Conservation (phyloP, 2,797 vertebrate genomes). For the Catharus ustulatus region DNA sequence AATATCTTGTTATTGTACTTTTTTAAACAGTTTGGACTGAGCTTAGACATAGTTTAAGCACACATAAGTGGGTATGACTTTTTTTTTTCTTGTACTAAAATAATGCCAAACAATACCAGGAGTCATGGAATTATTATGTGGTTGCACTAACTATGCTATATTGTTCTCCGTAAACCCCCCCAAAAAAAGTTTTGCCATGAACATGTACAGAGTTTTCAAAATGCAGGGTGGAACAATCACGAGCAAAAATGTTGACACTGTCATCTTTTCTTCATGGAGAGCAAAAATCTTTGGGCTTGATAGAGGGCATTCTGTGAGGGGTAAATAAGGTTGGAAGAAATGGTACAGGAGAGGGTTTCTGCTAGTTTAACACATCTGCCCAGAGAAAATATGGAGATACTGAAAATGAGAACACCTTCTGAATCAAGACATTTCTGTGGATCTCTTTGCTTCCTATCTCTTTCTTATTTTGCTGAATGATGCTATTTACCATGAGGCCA, state of each 20-base stretch:
- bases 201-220: background rate
- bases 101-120: background rate
- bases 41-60: background rate
- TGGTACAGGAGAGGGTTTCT: background rate
- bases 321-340: background rate
- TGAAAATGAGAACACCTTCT: background rate
- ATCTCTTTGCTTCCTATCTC: background rate
- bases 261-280: background rate
- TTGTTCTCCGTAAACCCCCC: background rate
- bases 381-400: background rate
- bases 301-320: background rate
- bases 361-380: background rate
- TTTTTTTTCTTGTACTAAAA: background rate
- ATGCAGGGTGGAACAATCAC: background rate
- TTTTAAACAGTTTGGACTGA: background rate
- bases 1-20: background rate
- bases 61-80: background rate
- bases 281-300: background rate
- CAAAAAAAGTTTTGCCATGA: fast-evolving
- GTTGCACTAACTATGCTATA: background rate
- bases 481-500: background rate
- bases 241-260: background rate
- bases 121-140: background rate
- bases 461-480: background rate
- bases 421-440: background rate